Percentiles rank a stretch among this genome's conserved stretches.
phyloP scores from a whole-genome alignment of 2,797 vertebrate genomes.

The Myiotriccus ornatus region DNA sequence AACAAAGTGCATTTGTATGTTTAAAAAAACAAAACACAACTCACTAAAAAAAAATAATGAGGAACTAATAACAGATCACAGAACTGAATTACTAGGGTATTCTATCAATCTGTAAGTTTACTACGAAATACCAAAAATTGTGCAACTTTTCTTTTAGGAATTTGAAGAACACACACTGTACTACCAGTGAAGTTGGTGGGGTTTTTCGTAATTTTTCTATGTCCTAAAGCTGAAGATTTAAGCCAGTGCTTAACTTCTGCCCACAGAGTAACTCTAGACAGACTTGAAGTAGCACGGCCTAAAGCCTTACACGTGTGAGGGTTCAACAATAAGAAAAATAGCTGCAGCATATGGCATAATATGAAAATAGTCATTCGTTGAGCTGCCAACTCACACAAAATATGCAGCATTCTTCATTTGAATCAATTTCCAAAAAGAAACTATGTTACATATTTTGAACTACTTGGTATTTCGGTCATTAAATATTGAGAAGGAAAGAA shows the following conservation, averaged over 20 bases:
- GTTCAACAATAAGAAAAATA: background rate
- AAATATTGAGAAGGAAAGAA: background rate
- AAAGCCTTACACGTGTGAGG: background rate
- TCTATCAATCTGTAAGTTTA: background rate
- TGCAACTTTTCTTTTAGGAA: background rate
- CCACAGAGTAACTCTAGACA: background rate
- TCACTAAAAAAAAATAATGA: background rate
- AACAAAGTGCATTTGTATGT: background rate
- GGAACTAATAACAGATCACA: background rate
- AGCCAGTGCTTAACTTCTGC: background rate
- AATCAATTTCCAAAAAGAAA: background rate
- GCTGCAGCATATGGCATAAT: background rate
- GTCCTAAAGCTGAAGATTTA: background rate
- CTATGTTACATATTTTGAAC: background rate
- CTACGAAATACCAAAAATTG: background rate
- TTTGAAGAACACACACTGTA: background rate
- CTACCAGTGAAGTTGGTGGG: too few species aligned
- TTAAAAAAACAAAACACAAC: background rate
- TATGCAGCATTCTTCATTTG: background rate
- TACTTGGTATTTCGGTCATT: background rate
- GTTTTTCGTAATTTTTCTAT: background rate
- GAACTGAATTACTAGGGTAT: background rate
- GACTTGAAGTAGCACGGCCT: background rate
- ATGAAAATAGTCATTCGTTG: background rate
- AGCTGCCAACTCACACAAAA: background rate